These are phyloP conservation scores for Chrysolina americana DNA, from an alignment of 2,888 invertebrate species.

Conservation along the genomic window DNA sequence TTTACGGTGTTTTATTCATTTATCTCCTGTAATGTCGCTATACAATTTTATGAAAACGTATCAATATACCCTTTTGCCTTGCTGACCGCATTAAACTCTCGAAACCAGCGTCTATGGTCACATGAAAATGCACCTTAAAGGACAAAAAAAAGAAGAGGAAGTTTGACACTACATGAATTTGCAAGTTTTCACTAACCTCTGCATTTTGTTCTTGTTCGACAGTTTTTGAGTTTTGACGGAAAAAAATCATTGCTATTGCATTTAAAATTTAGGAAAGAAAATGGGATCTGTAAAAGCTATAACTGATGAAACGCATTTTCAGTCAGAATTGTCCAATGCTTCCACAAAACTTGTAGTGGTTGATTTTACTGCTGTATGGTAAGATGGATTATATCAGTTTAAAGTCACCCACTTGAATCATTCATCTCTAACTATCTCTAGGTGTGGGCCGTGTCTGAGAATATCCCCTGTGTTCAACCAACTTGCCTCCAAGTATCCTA, in stretches of 20 bases:
- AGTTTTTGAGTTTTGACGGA: background rate
- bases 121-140: too few relatives aligned
- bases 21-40: too few relatives aligned
- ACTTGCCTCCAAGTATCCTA: conserved; percentile 87
- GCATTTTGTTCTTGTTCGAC: background rate
- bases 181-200: background rate
- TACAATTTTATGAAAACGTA: too few relatives aligned
- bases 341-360: conserved; percentile 92
- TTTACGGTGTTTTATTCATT: too few relatives aligned
- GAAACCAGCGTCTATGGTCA: too few relatives aligned
- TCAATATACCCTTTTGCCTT: too few relatives aligned
- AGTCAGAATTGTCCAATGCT: conserved; percentile 86
- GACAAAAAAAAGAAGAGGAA: too few relatives aligned
- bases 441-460: conserved; percentile 97
- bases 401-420: conserved; percentile 26
- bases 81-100: too few relatives aligned
- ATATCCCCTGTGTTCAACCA: conserved; percentile 95
- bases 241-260: background rate
- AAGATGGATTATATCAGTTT: conserved; percentile 62
- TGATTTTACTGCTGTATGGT: conserved; percentile 97
- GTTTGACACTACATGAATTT: background rate
- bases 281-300: conserved; percentile 74
- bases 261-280: conserved; percentile 25
- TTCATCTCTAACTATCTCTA: conserved; percentile 63
- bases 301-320: conserved; percentile 86